Base-by-base conservation (phyloP, 2,113 vertebrate species). In the Brachyhypopomus gauderio region DNA sequence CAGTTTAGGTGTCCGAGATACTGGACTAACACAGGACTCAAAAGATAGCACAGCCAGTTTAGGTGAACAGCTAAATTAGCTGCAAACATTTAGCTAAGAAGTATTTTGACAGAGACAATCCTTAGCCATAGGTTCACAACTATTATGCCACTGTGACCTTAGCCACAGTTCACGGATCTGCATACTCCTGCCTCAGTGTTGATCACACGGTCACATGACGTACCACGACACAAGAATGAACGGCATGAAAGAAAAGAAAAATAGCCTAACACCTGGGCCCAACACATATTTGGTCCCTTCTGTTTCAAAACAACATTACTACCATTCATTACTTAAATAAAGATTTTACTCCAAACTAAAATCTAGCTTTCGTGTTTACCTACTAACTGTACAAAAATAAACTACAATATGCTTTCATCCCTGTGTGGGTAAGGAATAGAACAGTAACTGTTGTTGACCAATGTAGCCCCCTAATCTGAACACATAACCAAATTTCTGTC, bases 1-100 rank as follows among this genome's bases (percentile, higher is more conserved):
- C 76, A 84, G 38, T 60, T 83, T 84, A 78, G 41, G 34, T 41
- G 22, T 71, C 64, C 20, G 70, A 84, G 76, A 74, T 83, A 78
- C 34, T 34, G 45, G 41, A 83, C 77, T 77, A 45, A 20, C 41
- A 27, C 67, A 70, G 48, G 70, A 64, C 77, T 82, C 27, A 22
- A 79, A 38, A 75, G 56, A 20, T 70, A 71, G 17, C 63, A 64
- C 55, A 22, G 48, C 34, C 56, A 38, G 23, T 56, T 77, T 84
- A 30, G 30, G 30, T 30, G 30, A 30, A 30, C 30, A 30, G 80
- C 36, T 48, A 58, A 77, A 76, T 70, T 34, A 77, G 64, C 38
- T 22, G 30, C 5, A 75, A 75, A 48, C 20, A 19, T 72, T 63
- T 20, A 16, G 48, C 63, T 23, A 41, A 12, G 62, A 60, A 25